Percentiles rank a stretch among this genome's conserved stretches.
Evolutionary conservation across 2,888 invertebrate genomes (phyloP).

Genomic region (Nudaria mundana): DNA sequence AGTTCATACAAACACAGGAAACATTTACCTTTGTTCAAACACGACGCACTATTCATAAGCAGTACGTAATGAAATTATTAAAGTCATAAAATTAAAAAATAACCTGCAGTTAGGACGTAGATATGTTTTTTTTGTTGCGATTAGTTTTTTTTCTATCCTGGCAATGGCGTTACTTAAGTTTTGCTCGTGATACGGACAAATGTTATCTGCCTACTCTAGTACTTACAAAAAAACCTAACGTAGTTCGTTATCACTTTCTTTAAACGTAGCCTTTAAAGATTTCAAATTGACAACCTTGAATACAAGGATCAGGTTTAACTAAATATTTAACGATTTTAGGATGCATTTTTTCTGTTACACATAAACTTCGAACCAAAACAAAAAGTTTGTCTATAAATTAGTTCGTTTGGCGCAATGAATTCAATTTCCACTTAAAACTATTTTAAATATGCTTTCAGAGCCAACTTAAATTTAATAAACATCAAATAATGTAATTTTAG

Average conservation of each 20-base stretch:
- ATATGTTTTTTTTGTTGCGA: too few species aligned
- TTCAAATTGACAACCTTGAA: too few species aligned
- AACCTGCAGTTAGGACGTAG: constrained; percentile 14
- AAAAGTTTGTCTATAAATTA: constrained; percentile 25
- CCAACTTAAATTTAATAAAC: constrained; percentile 78
- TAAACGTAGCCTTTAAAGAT: too few species aligned
- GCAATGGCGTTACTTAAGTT: too few species aligned
- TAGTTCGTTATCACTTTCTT: too few species aligned
- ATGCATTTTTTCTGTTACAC: neutral
- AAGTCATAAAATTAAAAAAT: constrained; percentile 25
- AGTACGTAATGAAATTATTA: constrained; percentile 33
- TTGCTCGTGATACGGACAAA: too few species aligned
- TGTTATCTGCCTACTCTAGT: too few species aligned
- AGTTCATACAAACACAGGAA: constrained; percentile 57
- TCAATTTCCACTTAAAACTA: constrained; percentile 55
- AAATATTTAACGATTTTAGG: too few species aligned
- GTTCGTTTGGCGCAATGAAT: constrained; percentile 60
- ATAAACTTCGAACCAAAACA: constrained; percentile 3
- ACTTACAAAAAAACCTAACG: too few species aligned
- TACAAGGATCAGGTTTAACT: too few species aligned
- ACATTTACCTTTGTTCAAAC: constrained; percentile 57
- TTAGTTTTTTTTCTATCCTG: too few species aligned
- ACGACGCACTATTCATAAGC: constrained; percentile 45
- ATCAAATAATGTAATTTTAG: constrained; percentile 75
- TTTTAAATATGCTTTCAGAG: constrained; percentile 64